Base-by-base conservation (phyloP, 2,113 vertebrate species). In the Gorilla gorilla region DNA sequence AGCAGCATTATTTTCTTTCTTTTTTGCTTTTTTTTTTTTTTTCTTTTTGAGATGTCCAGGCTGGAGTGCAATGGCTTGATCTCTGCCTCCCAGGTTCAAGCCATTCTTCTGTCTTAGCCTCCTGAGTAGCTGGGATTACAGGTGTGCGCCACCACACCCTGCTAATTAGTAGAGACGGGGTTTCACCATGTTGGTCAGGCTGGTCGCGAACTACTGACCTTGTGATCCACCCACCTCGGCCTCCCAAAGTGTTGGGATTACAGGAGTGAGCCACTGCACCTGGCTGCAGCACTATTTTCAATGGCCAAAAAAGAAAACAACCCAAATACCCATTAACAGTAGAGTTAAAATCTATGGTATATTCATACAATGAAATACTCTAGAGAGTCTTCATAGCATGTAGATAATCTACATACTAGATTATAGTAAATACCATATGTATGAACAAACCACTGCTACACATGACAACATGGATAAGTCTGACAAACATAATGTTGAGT, bases 221-320 rank as follows among this genome's bases (percentile, higher is more conserved):
- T 6, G 1, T 55, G 18, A 55, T 55, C 6, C 0, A 2, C 52
- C 52, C 52, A 0, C 52, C 6, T 55, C 2, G 52, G 52, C 18
- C 52, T 20, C 52, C 52, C 2, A 0, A 55, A 55, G 17, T 55
- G 52, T 55, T 55, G 52, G 52, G 52, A 55, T 55, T 55, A 55
- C 52, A 55, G 52, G 52, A 6, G 18, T 55, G 52, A 55, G 6
- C 52, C 18, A 55, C 52, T 18, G 52, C 18, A 18, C 52, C 17
- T 55, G 52, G 52, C 52, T 55, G 52, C 52, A 75, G 45, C 20
- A 52, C 43, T 14, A 52, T 72, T 90, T 85, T 61, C 59, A 90
- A 79, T 78, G 84, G 70, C 48, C n/a, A 27, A 59, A 70, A 85
- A 43, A 13, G 16, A 43, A 93, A 96, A 40, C 55, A 75, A 45